Base-by-base conservation (phyloP, 2,113 vertebrate genomes). In the Ranitomeya imitator region DNA sequence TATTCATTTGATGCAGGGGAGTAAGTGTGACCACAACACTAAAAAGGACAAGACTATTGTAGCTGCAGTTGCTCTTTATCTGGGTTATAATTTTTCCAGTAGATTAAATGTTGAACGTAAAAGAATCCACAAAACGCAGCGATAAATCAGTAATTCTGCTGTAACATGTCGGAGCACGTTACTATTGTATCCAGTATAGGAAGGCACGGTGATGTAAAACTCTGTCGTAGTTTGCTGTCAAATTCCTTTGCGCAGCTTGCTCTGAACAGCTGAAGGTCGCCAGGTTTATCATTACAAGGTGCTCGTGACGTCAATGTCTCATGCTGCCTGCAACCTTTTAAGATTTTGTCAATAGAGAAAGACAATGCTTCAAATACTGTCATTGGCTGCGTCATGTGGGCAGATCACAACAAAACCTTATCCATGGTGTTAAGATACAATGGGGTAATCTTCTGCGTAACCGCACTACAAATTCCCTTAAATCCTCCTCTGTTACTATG, bases 281-380 rank as follows among this genome's bases (percentile, higher is more conserved):
- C 71, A 76, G 81, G 87, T 88, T 88, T 88, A 88, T 88, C 87
- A 88, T 83, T 84, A 88, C 80, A 83, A 77, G 80, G 87, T 82
- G 80, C 78, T 80, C 21, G 63, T 88, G 87, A 88, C 87, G 87
- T 84, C 87, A 84, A 83, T 88, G 69, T 26, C 87, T 83, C 71
- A 67, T 31, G n/a, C 61, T 26, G 87, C 69, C 23, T 84, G 80
- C 80, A 88, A 88, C 87, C 87, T 88, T 88, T 88, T 57, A 67
- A 59, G 87, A 84, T 76, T 84, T 83, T 54, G 80, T 88, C 87
- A 88, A 88, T 83, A 88, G 69, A 77, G 76, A 84, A 84, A 88
- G 80, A 88, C 87, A 88, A 88, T 88, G 81, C 87, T 65, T 86
- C 26, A 78, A 84, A 88, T 77, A 78, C n/a, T 83, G 87, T 77